Percentiles rank a stretch among this genome's conserved stretches.
Evolutionary conservation across 2,888 invertebrate genomes (phyloP).

Genomic region (Coecobrya sp.): DNA sequence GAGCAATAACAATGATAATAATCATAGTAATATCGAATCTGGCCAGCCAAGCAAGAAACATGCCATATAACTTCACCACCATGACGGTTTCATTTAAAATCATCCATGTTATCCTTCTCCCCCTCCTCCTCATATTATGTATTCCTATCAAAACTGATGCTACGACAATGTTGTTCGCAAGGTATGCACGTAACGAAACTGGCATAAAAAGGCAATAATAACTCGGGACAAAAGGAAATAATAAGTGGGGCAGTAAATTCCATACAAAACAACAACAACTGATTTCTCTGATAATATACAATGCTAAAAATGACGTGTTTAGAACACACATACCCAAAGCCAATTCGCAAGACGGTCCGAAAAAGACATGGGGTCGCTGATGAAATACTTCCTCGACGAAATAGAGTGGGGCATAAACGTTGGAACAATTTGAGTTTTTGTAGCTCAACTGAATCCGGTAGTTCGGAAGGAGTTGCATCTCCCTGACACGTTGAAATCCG

Average conservation of each 20-base stretch:
- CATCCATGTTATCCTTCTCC: too few species aligned
- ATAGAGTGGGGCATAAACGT: constrained; percentile 85
- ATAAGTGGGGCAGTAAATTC: too few species aligned
- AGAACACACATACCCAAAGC: constrained; percentile 92
- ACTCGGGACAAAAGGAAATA: too few species aligned
- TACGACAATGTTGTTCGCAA: too few species aligned
- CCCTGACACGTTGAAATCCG: constrained; percentile 81
- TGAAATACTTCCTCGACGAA: constrained; percentile 81
- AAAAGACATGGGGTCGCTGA: constrained; percentile 91
- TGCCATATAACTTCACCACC: not conserved
- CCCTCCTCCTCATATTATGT: too few species aligned
- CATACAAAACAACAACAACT: too few species aligned
- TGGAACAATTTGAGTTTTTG: constrained; percentile 86
- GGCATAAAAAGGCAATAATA: too few species aligned
- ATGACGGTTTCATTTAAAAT: not conserved
- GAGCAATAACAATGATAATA: not conserved
- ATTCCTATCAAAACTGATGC: too few species aligned
- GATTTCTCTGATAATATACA: too few species aligned
- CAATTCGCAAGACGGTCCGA: constrained; percentile 95
- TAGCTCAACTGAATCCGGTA: constrained; percentile 83
- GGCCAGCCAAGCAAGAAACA: not conserved
- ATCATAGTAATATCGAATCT: not conserved
- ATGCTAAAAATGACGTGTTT: not conserved
- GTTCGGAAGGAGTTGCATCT: constrained; percentile 80
- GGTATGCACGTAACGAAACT: too few species aligned